Conservation (phyloP, 2,113 vertebrate species). For the Heterotis niloticus region DNA sequence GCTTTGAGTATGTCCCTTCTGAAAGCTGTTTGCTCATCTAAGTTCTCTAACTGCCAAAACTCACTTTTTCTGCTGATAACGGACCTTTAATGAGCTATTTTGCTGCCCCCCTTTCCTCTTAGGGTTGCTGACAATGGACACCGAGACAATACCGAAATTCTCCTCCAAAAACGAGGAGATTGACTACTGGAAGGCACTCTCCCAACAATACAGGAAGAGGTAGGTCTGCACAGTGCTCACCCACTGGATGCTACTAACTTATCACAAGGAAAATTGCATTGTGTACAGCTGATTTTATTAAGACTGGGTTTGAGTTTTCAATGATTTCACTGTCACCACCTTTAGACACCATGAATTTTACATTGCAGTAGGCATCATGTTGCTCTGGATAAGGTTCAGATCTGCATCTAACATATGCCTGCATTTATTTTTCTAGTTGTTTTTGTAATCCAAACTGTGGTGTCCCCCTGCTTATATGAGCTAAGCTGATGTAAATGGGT, state of each 20-base stretch:
- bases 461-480: too few species aligned
- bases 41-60: neutral
- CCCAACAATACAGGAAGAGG: constrained; percentile 91
- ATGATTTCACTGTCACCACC: neutral
- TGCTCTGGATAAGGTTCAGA: too few species aligned
- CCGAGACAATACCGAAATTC: constrained; percentile 92
- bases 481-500: too few species aligned
- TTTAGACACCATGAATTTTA: neutral
- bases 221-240: constrained; percentile 45
- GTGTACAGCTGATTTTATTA: too few species aligned
- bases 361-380: neutral
- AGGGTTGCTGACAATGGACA: constrained; percentile 89
- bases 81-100: neutral
- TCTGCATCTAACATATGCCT: too few species aligned
- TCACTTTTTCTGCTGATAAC: neutral
- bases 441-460: too few species aligned
- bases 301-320: too few species aligned
- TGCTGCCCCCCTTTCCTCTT: constrained; percentile 24
- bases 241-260: neutral
- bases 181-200: constrained; percentile 90
- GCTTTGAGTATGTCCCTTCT: neutral
- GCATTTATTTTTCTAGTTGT: too few species aligned
- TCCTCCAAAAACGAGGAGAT: constrained; percentile 91
- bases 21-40: neutral
- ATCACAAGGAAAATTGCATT: neutral